Evolutionary conservation across 2,113 vertebrate species (phyloP), one percentile per base, ranked within the genome.

Genomic region (Charina bottae): DNA sequence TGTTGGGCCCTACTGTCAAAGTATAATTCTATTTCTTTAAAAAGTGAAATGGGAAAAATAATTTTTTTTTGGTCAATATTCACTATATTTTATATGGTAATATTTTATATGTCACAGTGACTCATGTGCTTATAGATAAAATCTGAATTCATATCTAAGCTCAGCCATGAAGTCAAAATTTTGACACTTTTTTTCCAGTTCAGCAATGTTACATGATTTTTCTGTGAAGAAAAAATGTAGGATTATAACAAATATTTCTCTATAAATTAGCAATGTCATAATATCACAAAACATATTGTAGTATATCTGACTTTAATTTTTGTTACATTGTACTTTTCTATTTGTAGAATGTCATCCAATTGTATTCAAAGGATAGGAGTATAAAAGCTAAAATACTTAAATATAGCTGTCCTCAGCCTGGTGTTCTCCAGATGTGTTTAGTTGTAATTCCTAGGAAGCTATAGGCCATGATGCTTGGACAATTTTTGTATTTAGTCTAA

Each of bases 21-120:
- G 12, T 19, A 89, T 56, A 8, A 1, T 15, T 95, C 83, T 84
- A 42, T 5, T 13, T 37, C 42, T 28, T 94, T 83, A 15, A 59
- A 28, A 24, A 53, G 92, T 68, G 54, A 86, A 86, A 33, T 19
- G 7, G 64, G 92, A 87, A 89, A 88, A 87, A 19, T 92, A 92
- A 49, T 17, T 17, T 23, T 88, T 42, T 6, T 33, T 28, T 46
- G n/a, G 13, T 90, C 33, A 46, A 83, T 90, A 87, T 1, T 26
- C 15, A 13, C 64, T 23, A 89, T 91, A 78, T 42, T 78, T 37
- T 78, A 78, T 21, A 42, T 78, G 33, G 37, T 72, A 72, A 68
- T 68, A 78, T 64, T 10, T 72, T n/a, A 33, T n/a, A 54, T 55
- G 42, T 6, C 49, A 89, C 87, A 68, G 21, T 72, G 2, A 53